Conservation (phyloP, 2,113 vertebrate genomes). For the Platycercus adscitus region DNA sequence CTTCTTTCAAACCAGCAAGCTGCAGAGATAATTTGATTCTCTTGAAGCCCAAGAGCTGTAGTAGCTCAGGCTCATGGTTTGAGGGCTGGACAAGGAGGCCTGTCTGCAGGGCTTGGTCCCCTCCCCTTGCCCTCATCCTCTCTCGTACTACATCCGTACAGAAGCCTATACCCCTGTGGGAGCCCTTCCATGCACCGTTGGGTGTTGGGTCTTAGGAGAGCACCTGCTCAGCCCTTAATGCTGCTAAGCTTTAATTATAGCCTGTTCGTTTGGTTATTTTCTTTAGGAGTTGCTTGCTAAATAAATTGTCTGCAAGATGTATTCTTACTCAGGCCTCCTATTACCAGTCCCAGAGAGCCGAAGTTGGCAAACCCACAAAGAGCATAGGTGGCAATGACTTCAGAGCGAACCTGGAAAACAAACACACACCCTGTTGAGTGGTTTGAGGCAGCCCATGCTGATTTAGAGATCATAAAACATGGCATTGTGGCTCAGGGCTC, state of each 20-base stretch:
- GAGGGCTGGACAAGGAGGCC: neutral
- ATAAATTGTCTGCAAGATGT: neutral
- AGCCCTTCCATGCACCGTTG: neutral
- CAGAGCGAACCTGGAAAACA: constrained; percentile 83
- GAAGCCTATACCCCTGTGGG: fast-evolving
- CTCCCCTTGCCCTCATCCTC: neutral
- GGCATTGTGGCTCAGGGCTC: neutral
- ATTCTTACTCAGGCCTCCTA: constrained; percentile 84
- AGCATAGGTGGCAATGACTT: constrained; percentile 88
- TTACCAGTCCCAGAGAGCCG: constrained; percentile 81
- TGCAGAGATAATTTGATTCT: neutral
- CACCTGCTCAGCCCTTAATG: neutral
- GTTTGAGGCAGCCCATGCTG: neutral
- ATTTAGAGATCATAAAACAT: neutral
- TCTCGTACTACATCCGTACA: neutral
- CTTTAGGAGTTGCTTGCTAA: neutral
- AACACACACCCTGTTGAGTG: neutral
- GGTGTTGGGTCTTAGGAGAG: neutral
- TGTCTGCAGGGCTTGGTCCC: neutral
- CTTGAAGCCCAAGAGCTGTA: neutral
- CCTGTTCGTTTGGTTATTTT: neutral
- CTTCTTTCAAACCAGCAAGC: neutral
- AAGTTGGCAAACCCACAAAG: constrained; percentile 91
- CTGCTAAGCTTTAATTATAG: neutral
- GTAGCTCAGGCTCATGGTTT: neutral